Conservation (phyloP, 1,140 invertebrate species). For the Daktulosphaira vitifoliae region DNA sequence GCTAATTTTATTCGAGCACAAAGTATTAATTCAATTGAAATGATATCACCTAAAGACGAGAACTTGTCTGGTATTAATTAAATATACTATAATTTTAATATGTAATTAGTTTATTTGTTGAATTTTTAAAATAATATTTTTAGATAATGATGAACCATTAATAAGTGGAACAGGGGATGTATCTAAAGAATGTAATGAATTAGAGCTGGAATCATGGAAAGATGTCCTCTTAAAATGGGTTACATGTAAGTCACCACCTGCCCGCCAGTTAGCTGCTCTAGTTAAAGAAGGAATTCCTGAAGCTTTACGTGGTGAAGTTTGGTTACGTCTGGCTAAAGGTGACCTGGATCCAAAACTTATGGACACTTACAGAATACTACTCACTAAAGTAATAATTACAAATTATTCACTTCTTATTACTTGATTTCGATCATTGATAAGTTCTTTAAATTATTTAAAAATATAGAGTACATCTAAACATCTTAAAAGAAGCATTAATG, state of each 20-base stretch:
- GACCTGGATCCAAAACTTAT: slow-evolving; percentile 75
- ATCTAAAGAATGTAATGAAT: slow-evolving; percentile 89
- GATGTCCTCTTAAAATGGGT: slow-evolving; percentile 77
- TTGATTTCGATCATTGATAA: too few species aligned
- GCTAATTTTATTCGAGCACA: slow-evolving; percentile 63
- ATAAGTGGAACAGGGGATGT: slow-evolving; percentile 93
- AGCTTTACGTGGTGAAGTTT: slow-evolving; percentile 90
- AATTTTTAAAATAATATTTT: too few species aligned
- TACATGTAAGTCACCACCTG: slow-evolving; percentile 59
- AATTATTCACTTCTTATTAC: too few species aligned
- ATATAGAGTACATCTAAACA: too few species aligned
- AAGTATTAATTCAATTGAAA: slow-evolving; percentile 61
- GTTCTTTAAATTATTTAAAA: too few species aligned
- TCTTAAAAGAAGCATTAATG: too few species aligned
- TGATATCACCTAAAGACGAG: slow-evolving; percentile 63
- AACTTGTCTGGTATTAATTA: slow-evolving; percentile 57
- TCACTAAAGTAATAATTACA: slow-evolving; percentile 69
- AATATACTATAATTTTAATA: background rate
- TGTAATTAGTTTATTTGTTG: background rate
- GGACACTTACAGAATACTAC: slow-evolving; percentile 83
- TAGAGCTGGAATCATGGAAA: slow-evolving; percentile 84
- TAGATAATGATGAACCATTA: slow-evolving; percentile 89
- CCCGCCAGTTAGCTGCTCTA: slow-evolving; percentile 63
- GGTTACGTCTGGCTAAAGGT: slow-evolving; percentile 85
- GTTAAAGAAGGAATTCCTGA: slow-evolving; percentile 88